Conservation (phyloP, 2,888 invertebrate genomes). For the Zaprionus obscuricornis region DNA sequence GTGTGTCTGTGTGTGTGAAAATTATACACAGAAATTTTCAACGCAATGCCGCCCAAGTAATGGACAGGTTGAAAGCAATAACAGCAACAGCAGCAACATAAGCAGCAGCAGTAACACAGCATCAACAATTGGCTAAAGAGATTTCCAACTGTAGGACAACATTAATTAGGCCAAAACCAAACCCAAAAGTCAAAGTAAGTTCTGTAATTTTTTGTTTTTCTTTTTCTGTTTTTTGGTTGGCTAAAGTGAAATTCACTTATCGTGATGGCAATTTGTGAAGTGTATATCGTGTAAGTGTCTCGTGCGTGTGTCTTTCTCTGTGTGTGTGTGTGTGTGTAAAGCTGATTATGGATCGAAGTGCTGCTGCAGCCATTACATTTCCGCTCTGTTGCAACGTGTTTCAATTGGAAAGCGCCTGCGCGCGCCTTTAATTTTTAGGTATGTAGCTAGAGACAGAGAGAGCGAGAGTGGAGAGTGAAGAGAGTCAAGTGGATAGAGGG, state of each 20-base stretch:
- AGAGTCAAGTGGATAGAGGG: constrained; percentile 1
- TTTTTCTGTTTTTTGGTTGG: constrained; percentile 3
- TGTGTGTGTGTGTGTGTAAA: constrained; percentile 16
- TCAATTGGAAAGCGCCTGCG: constrained; percentile 69
- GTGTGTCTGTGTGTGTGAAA: background rate
- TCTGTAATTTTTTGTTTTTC: constrained; percentile 8
- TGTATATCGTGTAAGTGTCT: too few species aligned
- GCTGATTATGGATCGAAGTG: constrained; percentile 69
- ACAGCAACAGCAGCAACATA: background rate
- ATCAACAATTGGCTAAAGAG: too few species aligned
- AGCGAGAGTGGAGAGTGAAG: background rate
- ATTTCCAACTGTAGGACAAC: constrained; percentile 8
- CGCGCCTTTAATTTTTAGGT: constrained; percentile 54
- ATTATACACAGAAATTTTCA: constrained; percentile 28
- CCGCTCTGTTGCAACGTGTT: constrained; percentile 65
- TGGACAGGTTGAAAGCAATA: constrained; percentile 25
- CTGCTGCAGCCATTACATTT: constrained; percentile 65
- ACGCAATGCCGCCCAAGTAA: constrained; percentile 45
- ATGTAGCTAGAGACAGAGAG: too few species aligned
- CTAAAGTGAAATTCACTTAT: constrained; percentile 62
- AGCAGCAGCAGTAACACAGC: constrained; percentile 7
- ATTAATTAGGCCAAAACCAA: constrained; percentile 27
- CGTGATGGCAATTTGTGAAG: constrained; percentile 36
- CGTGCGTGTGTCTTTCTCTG: background rate
- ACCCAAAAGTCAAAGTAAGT: constrained; percentile 10